Evolutionary conservation across 2,797 vertebrate genomes (phyloP).

Genomic region (Centroberyx gerrardi): DNA sequence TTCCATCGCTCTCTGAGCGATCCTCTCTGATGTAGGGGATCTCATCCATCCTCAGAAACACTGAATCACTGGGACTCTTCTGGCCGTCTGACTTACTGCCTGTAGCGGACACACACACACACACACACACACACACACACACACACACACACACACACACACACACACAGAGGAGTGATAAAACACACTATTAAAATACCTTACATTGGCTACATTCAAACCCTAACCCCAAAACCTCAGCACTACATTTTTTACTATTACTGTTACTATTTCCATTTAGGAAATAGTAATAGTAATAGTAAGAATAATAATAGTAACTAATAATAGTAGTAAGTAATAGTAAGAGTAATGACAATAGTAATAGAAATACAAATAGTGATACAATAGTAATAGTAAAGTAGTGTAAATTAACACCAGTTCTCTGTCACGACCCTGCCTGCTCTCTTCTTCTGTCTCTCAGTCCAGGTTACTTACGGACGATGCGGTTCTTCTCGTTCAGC

Average conservation of each 20-base stretch:
- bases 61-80: slow-evolving; percentile 92
- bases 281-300: no score
- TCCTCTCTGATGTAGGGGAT: slow-evolving; percentile 92
- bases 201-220: no score
- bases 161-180: slow-evolving; percentile 9
- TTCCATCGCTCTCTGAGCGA: slow-evolving; percentile 53
- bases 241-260: no score
- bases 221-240: not conserved
- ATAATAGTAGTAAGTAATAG: no score
- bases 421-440: no score
- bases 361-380: no score
- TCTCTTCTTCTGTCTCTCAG: no score
- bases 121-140: slow-evolving; percentile 3
- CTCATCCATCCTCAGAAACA: slow-evolving; percentile 93
- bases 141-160: slow-evolving; percentile 17
- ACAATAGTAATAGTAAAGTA: no score
- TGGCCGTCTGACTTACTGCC: slow-evolving; percentile 92
- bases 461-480: slow-evolving; percentile 82
- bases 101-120: slow-evolving; percentile 63
- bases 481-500: slow-evolving; percentile 90
- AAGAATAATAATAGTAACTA: no score
- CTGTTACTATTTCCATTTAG: no score
- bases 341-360: no score
- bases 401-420: not conserved
- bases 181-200: no score